Base-by-base conservation (phyloP, 2,888 invertebrate genomes). In the Philaethria dido region DNA sequence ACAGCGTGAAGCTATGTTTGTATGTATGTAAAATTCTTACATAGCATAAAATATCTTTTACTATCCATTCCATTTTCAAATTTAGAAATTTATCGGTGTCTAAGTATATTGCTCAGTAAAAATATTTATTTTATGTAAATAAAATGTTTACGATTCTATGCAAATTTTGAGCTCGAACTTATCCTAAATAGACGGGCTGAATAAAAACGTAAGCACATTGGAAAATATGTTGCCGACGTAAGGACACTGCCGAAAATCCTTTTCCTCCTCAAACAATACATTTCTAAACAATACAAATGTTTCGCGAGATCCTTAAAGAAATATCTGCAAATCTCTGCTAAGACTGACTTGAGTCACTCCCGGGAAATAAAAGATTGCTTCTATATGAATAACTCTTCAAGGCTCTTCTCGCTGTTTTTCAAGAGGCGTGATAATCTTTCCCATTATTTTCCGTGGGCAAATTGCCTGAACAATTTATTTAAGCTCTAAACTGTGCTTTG, bases 311-410 rank as follows among this genome's bases (percentile, higher is more conserved):
- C 77, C 79, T 77, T 76, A 73, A 78, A 82, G 81, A 83, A 78
- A 82, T 82, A 80, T 80, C 82, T 81, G 74, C 77, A 80, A 83
- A 84, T 85, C 82, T 84, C 78, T 73, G 74, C 74, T 73, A 72
- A 73, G 74, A 75, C 72, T 72, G 73, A 73, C 73, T 75, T 52
- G 76, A 69, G 75, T 78, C 77, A 79, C 86, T 81, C 84, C 68
- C 77, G 85, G 85, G 85, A 85, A 87, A 87, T 87, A 87, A 86
- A 82, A 84, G 81, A 85, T 87, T 84, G 82, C 81, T 63, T 65
- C 60, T 65, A 60, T 64, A 70, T 65, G 63, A 68, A 70, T 70
- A 67, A 67, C 64, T 70, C 63, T 78, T 78, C 73, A 74, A 73
- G 77, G 78, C 79, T 78, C 74, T 75, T 77, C 77, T 79, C 74